phyloP scores from a whole-genome alignment of 2,888 invertebrate species.

The Ecliptopera silaceata region DNA sequence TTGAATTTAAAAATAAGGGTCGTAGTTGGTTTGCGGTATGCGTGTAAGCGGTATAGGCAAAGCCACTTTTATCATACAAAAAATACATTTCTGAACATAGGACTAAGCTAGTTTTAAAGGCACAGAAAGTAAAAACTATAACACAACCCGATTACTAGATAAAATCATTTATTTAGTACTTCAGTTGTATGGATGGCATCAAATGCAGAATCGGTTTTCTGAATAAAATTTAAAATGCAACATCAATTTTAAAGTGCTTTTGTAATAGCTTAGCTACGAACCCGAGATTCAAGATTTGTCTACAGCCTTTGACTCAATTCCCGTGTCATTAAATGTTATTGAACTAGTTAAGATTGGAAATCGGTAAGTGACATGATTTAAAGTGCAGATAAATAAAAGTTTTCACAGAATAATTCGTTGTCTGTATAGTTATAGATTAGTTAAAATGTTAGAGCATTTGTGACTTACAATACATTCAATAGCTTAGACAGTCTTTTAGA shows the following conservation, averaged over 20 bases:
- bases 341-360: constrained; percentile 38
- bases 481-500: constrained; percentile 81
- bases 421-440: constrained; percentile 63
- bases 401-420: constrained; percentile 78
- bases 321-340: constrained; percentile 38
- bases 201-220: constrained; percentile 8
- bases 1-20: too few species aligned
- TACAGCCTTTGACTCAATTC: constrained; percentile 9
- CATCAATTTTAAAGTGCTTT: background rate
- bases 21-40: too few species aligned
- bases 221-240: constrained; percentile 15
- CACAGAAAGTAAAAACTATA: constrained; percentile 66
- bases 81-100: constrained; percentile 44
- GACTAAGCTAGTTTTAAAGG: constrained; percentile 70
- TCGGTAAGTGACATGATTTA: constrained; percentile 16
- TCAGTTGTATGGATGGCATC: constrained; percentile 9
- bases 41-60: constrained; percentile 1
- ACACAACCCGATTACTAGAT: constrained; percentile 62
- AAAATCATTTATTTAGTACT: constrained; percentile 36
- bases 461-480: constrained; percentile 79
- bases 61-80: constrained; percentile 45
- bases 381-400: constrained; percentile 47
- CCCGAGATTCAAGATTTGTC: constrained; percentile 48
- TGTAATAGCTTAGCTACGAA: constrained; percentile 16
- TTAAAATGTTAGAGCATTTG: constrained; percentile 75